Evolutionary conservation across 2,113 vertebrate species (phyloP).

Genomic region (Emydocephalus ijimae): DNA sequence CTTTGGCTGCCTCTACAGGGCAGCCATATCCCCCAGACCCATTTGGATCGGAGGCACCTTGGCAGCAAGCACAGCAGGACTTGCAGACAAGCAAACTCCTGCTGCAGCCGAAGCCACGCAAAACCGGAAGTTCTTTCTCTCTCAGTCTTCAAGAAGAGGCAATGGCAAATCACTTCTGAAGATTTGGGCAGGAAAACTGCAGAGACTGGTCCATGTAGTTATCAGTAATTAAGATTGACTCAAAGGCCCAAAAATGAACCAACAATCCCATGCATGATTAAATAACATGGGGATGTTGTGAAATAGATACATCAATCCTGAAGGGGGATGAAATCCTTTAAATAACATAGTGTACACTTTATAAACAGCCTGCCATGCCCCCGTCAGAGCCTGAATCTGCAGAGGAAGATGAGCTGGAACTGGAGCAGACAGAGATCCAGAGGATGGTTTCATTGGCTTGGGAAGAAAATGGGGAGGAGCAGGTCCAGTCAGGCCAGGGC

Average conservation of each 20-base stretch:
- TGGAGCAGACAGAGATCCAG: too few relatives aligned
- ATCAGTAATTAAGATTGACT: neutral
- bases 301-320: neutral
- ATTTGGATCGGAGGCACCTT: too few relatives aligned
- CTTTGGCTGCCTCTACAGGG: too few relatives aligned
- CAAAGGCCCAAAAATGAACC: neutral
- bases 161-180: neutral
- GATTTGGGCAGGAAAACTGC: neutral
- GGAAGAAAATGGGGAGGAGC: too few relatives aligned
- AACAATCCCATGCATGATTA: neutral
- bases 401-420: too few relatives aligned
- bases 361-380: neutral
- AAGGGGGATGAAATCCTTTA: neutral
- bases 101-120: too few relatives aligned
- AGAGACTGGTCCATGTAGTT: neutral
- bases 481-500: too few relatives aligned
- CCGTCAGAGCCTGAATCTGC: too few relatives aligned
- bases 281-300: neutral
- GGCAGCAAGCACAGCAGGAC: too few relatives aligned
- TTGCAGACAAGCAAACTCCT: too few relatives aligned
- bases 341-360: neutral
- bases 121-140: neutral
- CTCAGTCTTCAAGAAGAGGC: neutral
- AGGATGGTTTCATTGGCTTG: too few relatives aligned
- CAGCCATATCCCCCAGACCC: too few relatives aligned